Percentiles rank a stretch among this genome's conserved stretches.
phyloP scores from a whole-genome alignment of 1,140 invertebrate genomes.

The Camponotus pennsylvanicus region DNA sequence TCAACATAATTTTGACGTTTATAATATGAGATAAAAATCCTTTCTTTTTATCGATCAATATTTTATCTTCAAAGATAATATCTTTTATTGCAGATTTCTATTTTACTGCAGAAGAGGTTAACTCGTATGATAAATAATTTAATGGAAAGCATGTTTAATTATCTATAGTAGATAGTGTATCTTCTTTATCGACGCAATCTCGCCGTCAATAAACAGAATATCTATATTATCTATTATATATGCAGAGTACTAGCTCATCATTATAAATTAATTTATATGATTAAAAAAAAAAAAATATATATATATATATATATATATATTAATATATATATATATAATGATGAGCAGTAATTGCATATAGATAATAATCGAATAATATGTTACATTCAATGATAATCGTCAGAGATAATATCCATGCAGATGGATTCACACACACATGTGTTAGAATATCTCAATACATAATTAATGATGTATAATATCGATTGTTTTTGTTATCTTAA shows the following conservation, averaged over 20 bases:
- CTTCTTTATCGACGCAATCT: conserved; percentile 35
- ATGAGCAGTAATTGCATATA: too few species aligned
- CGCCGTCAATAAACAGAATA: neutral
- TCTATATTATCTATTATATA: neutral
- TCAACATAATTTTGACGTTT: neutral
- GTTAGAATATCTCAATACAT: neutral
- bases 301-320: too few species aligned
- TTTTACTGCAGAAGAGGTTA: neutral
- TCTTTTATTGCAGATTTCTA: neutral
- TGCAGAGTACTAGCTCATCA: neutral
- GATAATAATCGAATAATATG: neutral
- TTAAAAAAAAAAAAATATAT: neutral
- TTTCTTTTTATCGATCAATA: neutral
- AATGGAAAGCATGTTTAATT: neutral
- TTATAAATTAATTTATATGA: conserved; percentile 4
- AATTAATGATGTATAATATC: neutral
- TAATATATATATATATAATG: neutral
- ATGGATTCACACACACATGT: neutral
- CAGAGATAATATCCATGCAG: neutral
- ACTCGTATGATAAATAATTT: neutral
- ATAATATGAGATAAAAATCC: neutral
- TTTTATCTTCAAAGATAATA: neutral
- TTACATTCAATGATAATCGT: neutral
- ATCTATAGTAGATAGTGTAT: neutral
- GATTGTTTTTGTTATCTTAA: neutral